phyloP scores from a whole-genome alignment of 2,113 vertebrate genomes.

The Chloropsis cyanopogon region DNA sequence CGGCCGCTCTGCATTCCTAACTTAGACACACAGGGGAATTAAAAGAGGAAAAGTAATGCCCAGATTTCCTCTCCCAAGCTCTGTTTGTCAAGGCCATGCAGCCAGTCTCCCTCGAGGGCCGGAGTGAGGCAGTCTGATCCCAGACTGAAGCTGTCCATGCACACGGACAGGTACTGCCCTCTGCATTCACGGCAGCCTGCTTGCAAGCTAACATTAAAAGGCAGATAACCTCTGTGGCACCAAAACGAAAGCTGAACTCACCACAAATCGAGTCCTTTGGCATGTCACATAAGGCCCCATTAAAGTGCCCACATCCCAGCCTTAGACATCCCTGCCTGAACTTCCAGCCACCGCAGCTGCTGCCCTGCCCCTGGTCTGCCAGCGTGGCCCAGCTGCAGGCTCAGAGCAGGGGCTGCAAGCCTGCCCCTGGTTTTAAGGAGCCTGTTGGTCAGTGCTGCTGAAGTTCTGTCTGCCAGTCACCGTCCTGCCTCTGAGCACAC shows the following conservation, averaged over 20 bases:
- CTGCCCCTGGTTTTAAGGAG: not conserved
- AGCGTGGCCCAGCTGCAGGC: not conserved
- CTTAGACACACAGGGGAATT: not conserved
- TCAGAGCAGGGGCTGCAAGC: not conserved
- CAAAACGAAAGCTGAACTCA: not conserved
- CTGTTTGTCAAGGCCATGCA: not conserved
- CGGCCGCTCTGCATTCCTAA: not conserved
- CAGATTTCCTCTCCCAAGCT: not conserved
- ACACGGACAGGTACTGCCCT: not conserved
- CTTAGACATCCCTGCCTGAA: not conserved
- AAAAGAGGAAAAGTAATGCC: not conserved
- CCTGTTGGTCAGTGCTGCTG: not conserved
- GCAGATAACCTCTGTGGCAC: not conserved
- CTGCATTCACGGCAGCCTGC: not conserved
- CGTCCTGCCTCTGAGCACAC: not conserved
- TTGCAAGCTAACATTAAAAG: not conserved
- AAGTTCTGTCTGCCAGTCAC: not conserved
- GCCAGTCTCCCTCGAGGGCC: not conserved
- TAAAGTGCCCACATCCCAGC: not conserved
- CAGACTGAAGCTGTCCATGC: not conserved
- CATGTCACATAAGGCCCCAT: not conserved
- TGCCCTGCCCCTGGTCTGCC: rapidly evolving
- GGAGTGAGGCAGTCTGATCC: not conserved
- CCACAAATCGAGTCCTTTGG: not conserved
- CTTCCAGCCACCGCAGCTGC: not conserved